These are phyloP conservation scores for Neosilurus mollespiculum DNA, from an alignment of 2,797 vertebrate species.

Conservation along the genomic window DNA sequence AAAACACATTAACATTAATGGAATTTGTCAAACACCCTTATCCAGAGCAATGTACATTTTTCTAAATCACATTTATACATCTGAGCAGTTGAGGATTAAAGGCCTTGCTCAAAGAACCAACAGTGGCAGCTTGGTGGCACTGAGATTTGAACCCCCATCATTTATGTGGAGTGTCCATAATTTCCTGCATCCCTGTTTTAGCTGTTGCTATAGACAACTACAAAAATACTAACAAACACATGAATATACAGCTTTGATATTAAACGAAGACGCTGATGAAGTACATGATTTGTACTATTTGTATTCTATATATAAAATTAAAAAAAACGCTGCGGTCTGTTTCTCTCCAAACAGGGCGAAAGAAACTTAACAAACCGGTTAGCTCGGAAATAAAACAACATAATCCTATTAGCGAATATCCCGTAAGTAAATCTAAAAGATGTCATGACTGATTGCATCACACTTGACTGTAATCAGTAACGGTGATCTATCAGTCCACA, in stretches of 20 bases:
- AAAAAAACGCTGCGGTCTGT: not conserved
- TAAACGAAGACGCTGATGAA: not conserved
- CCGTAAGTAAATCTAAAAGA: not conserved
- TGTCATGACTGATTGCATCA: not conserved
- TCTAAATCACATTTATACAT: too few relatives aligned
- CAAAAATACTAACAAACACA: too few relatives aligned
- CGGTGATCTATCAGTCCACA: not conserved
- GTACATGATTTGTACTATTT: not conserved
- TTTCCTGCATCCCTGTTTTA: too few relatives aligned
- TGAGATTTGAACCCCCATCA: too few relatives aligned
- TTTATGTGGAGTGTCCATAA: too few relatives aligned
- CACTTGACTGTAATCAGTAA: not conserved
- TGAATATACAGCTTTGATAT: not conserved
- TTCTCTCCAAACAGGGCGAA: not conserved
- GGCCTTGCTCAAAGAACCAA: too few relatives aligned
- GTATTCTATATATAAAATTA: not conserved
- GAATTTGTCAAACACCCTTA: too few relatives aligned
- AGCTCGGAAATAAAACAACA: not conserved
- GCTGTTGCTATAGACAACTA: too few relatives aligned
- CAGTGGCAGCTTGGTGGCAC: too few relatives aligned
- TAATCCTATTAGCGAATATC: not conserved
- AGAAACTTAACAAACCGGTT: not conserved
- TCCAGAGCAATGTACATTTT: too few relatives aligned
- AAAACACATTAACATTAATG: too few relatives aligned
- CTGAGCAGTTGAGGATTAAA: too few relatives aligned